Evolutionary conservation across 2,113 vertebrate species (phyloP).

Genomic region (Odobenus rosmarus): DNA sequence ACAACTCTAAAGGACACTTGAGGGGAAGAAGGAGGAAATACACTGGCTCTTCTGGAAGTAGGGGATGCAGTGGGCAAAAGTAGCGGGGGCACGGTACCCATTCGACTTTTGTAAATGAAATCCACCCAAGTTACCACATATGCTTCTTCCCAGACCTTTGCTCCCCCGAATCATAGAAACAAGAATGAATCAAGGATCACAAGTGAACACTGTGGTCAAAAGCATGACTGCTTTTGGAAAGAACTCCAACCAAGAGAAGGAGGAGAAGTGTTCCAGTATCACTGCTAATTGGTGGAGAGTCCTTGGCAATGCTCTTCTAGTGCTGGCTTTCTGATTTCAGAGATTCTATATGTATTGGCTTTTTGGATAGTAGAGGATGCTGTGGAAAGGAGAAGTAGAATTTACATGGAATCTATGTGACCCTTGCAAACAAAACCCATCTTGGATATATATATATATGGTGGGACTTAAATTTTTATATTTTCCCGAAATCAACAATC

Average conservation of each 20-base stretch:
- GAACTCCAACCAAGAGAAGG: not conserved
- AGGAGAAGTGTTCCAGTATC: not conserved
- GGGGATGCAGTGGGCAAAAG: accelerated
- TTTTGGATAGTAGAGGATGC: not conserved
- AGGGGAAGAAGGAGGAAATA: not conserved
- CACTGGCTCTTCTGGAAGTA: not conserved
- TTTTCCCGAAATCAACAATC: not conserved
- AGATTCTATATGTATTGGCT: not conserved
- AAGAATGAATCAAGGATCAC: not conserved
- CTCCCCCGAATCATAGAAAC: not conserved
- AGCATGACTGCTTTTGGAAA: not conserved
- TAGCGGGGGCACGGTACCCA: accelerated
- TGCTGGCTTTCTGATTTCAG: not conserved
- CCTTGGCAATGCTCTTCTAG: not conserved
- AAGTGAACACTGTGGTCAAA: not conserved
- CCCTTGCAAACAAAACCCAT: not conserved
- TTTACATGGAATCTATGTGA: not conserved
- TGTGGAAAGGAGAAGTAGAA: not conserved
- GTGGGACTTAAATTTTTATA: not conserved
- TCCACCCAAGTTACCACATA: not conserved
- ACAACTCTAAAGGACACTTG: not conserved
- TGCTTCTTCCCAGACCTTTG: not conserved
- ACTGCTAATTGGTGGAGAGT: not conserved
- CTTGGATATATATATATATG: not conserved
- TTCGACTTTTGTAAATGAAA: not conserved